Evolutionary conservation across 2,888 invertebrate genomes (phyloP).

Genomic region (Limnephilus lunatus): DNA sequence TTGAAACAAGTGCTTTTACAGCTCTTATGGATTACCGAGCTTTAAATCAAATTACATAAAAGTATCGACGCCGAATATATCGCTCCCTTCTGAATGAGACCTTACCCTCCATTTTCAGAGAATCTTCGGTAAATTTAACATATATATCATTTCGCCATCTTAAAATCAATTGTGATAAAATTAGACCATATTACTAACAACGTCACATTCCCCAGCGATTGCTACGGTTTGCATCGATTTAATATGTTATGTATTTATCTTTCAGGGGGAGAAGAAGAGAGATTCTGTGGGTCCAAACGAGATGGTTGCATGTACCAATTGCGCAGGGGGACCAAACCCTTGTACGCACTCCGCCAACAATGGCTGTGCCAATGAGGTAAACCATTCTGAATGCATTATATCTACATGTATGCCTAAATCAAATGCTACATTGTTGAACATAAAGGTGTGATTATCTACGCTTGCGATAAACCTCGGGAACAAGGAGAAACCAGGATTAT

Average conservation of each 20-base stretch:
- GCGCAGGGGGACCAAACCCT: conserved; percentile 84
- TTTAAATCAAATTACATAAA: background rate
- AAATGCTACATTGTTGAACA: background rate
- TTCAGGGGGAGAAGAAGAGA: conserved; percentile 89
- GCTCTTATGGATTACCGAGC: background rate
- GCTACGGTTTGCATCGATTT: background rate
- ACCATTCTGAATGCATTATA: background rate
- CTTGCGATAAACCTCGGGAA: background rate
- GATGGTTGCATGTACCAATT: conserved; percentile 90
- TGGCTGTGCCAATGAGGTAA: conserved; percentile 91
- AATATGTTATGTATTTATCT: background rate
- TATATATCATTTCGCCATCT: background rate
- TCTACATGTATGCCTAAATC: background rate
- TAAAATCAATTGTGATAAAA: background rate
- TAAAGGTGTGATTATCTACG: background rate
- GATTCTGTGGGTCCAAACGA: conserved; percentile 88
- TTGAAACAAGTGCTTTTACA: background rate
- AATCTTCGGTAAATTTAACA: background rate
- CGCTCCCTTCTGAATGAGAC: background rate
- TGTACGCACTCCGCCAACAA: conserved; percentile 93
- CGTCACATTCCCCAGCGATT: background rate
- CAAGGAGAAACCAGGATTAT: background rate
- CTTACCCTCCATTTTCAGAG: background rate
- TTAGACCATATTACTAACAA: background rate
- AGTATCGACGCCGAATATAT: background rate